Base-by-base conservation (phyloP, 35 echinoderm and acorn worm genomes). In the Lytechinus variegatus region DNA sequence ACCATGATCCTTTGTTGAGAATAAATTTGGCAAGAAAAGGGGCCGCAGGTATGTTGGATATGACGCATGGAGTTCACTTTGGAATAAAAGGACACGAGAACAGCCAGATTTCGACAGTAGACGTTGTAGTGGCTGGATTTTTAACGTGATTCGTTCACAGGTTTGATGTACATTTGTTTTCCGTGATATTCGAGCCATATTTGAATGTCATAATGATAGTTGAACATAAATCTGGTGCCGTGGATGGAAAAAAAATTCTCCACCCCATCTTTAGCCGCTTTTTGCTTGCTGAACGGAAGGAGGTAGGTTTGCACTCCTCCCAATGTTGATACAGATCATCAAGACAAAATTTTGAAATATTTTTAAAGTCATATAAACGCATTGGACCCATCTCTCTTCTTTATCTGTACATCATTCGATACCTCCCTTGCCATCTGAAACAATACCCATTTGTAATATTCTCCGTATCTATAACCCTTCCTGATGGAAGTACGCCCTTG, bases 1-100 rank as follows among this genome's bases (percentile, higher is more conserved):
- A 55, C 52, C 92, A 93, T 54, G 55, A 54, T 57, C 92, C 53
- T 93, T 93, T 93, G 92, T 93, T 93, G 24, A 6, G 53, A 79
- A 54, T 93, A 57, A 93, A 57, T 93, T 93, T 93, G 52, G 29
- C 28, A 79, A 24, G 29, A 93, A 57, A 93, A 79, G 88, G 27
- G 88, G 52, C 28, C 27, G 52, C 55, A 93, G 54, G 92, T 54
- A 57, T 52, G 28, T 93, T 93, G 92, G 54, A 54, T 27, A 54
- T 93, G 92, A 93, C 92, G 55, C 54, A 55, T 93, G 11, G 88
- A 52, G 16, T 90, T 52, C 19, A 14, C 12, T 19, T 21, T 71
- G 6, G 1, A 79, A 5, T 7, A 79, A 79, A 24, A 24, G 66
- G 66, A 79, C 66, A 79, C 6, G n/a, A 79, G 4, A 79, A 79